Conservation (phyloP, 2,888 invertebrate species). For the Clistopyga incitator region DNA sequence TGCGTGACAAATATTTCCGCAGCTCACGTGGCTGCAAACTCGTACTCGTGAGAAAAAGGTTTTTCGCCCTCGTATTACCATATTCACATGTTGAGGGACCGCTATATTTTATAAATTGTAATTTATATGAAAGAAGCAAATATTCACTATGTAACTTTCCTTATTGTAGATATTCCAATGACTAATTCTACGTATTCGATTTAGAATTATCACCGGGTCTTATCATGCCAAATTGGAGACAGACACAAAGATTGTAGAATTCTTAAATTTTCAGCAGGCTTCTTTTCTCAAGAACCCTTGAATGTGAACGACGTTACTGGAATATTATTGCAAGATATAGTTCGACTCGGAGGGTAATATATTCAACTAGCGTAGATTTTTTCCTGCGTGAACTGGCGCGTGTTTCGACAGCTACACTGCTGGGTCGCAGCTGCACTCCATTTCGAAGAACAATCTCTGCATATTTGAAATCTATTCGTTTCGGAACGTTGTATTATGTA, state of each 20-base stretch:
- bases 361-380: slow-evolving; percentile 53
- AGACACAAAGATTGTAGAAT: slow-evolving; percentile 28
- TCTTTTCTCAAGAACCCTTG: slow-evolving; percentile 28
- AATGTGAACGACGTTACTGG: slow-evolving; percentile 18
- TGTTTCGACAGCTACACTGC: slow-evolving; percentile 70
- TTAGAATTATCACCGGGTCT: neutral
- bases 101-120: neutral
- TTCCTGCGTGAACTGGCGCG: slow-evolving; percentile 11
- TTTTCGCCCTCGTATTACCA: no score
- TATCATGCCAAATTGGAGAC: neutral
- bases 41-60: no score
- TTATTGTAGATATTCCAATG: neutral
- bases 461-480: slow-evolving; percentile 81
- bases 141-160: slow-evolving; percentile 3
- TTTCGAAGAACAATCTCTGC: slow-evolving; percentile 81
- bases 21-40: no score
- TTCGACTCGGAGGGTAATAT: slow-evolving; percentile 59
- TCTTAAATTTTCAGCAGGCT: slow-evolving; percentile 48
- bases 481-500: slow-evolving; percentile 51
- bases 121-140: neutral
- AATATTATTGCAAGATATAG: slow-evolving; percentile 35
- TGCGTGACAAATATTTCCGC: no score
- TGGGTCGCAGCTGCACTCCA: slow-evolving; percentile 79
- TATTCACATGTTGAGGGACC: no score
- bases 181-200: neutral